Evolutionary conservation across 1,140 invertebrate genomes (phyloP).

Genomic region (Drosophila mauritiana): DNA sequence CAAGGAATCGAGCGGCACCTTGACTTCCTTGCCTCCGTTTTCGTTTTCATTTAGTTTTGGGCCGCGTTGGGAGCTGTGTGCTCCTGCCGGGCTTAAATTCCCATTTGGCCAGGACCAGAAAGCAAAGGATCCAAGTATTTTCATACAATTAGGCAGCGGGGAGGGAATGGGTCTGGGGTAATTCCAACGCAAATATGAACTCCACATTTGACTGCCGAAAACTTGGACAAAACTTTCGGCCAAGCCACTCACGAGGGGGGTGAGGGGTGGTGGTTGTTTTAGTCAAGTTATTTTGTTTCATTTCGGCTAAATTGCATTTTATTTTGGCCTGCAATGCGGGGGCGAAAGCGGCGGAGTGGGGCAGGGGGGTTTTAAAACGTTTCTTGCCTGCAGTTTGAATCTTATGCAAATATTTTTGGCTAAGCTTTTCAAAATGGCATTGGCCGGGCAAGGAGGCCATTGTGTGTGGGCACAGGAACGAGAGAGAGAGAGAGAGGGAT

Average conservation of each 20-base stretch:
- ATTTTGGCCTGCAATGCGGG: conserved; percentile 34
- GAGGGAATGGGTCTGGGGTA: neutral
- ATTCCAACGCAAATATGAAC: conserved; percentile 56
- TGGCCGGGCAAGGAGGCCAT: conserved; percentile 41
- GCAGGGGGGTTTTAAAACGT: conserved; percentile 35
- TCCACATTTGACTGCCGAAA: conserved; percentile 60
- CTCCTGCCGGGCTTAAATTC: conserved; percentile 52
- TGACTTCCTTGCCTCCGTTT: conserved; percentile 17
- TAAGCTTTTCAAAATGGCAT: conserved; percentile 68
- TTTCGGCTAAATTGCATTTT: conserved; percentile 69
- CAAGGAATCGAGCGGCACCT: conserved; percentile 30
- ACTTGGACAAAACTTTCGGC: conserved; percentile 53
- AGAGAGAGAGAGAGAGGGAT: conserved; percentile 27
- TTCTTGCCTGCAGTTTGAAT: conserved; percentile 77
- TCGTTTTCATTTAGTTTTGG: conserved; percentile 22
- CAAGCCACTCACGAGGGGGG: conserved; percentile 23
- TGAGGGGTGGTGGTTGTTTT: neutral
- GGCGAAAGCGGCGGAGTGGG: neutral
- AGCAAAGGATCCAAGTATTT: conserved; percentile 67
- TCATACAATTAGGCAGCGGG: conserved; percentile 74
- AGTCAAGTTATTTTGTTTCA: conserved; percentile 64
- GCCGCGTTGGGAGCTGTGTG: neutral
- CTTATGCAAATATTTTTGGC: conserved; percentile 80
- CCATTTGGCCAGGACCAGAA: conserved; percentile 49
- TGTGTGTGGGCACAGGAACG: conserved; percentile 35